phyloP scores from a whole-genome alignment of 92 coral and sea anemone species.

The Porites cylindrica region DNA sequence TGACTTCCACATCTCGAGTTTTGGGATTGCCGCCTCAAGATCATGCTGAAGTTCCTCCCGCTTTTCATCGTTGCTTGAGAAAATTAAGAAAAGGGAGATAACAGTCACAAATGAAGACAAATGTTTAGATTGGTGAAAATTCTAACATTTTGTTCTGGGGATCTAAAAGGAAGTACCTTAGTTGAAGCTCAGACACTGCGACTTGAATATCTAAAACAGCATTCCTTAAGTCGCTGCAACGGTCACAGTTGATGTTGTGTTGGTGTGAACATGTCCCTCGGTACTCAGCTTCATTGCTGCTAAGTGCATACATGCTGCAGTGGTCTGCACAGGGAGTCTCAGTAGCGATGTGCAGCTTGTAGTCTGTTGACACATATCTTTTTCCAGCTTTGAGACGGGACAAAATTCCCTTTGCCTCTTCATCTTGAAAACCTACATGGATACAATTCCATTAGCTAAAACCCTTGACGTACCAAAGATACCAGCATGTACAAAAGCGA shows the following conservation, averaged over 20 bases:
- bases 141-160: background rate
- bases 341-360: slow-evolving; percentile 47
- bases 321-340: slow-evolving; percentile 40
- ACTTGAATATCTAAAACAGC: slow-evolving; percentile 22
- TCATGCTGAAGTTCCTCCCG: slow-evolving; percentile 43
- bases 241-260: slow-evolving; percentile 27
- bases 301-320: slow-evolving; percentile 13
- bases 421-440: slow-evolving; percentile 27
- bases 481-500: no score
- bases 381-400: slow-evolving; percentile 37
- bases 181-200: background rate
- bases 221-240: slow-evolving; percentile 4
- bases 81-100: background rate
- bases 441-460: slow-evolving; percentile 14
- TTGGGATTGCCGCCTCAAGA: slow-evolving; percentile 34
- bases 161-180: no score
- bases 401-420: slow-evolving; percentile 26
- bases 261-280: slow-evolving; percentile 22
- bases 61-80: slow-evolving; percentile 25
- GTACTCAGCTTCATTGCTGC: slow-evolving; percentile 20
- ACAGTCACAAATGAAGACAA: background rate
- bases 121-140: slow-evolving; percentile 2
- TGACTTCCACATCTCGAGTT: slow-evolving; percentile 32
- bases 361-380: slow-evolving; percentile 49
- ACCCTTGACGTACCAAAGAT: no score